Base-by-base conservation (phyloP, 2,797 vertebrate genomes). In the Sandelia bainsii region DNA sequence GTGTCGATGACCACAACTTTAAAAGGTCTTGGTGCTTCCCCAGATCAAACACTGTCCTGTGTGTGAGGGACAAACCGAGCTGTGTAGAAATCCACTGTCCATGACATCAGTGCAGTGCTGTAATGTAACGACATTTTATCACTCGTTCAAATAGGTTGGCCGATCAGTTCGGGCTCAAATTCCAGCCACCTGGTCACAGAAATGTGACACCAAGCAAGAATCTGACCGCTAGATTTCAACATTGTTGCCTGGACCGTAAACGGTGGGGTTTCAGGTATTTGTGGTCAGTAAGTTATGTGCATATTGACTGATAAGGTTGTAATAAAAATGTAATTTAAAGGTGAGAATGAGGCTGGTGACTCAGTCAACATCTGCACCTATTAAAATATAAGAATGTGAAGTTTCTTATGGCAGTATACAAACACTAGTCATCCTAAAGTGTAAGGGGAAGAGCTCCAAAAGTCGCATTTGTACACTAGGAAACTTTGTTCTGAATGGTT, bases 181-280 rank as follows among this genome's bases (percentile, higher is more conserved):
- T 94, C 87, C 89, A 89, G 66, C 83, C 67, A 86, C 79, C 89
- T 86, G 82, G 77, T 86, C 89, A 83, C 32, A 79, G 93, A 91
- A 89, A 94, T 67, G 74, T 82, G 92, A 95, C 84, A 94, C 92
- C 81, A 2, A 44, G 59, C 59, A 60, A 87, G 88, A 90, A 91
- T 89, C 83, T 86, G 75, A 90, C 77, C 32, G 32, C 62, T 53
- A 63, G 69, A 70, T 79, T 82, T 84, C 70, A 84, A 62, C 78
- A 62, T 62, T 40, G 60, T 49, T 85, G 46, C 72, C 69, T 54
- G 19, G 63, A 71, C 58, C 40, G 42, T 57, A 37, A 64, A 46
- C 25, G 5, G 8, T 34, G 19, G 32, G 29, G 16, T n/a, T 16
- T 78, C 19, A 40, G 51, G 64, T 66, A 42, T 67, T 75, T 56